Percentiles rank a stretch among this genome's conserved stretches.
Evolutionary conservation across 2,113 vertebrate genomes (phyloP).

Genomic region (Pycnonotus jocosus): DNA sequence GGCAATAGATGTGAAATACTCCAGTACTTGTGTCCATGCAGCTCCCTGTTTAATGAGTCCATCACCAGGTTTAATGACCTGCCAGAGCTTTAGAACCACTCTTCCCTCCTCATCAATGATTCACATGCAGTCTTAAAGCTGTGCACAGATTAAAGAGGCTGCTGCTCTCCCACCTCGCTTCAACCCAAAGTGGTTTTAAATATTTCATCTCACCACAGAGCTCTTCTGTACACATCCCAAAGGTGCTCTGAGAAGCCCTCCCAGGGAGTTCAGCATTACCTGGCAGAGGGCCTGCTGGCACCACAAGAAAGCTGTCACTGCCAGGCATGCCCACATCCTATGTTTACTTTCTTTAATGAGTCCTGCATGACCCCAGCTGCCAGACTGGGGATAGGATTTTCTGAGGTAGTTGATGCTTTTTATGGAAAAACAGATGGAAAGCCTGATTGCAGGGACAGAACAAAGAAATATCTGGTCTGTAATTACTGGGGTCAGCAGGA

Average conservation of each 20-base stretch:
- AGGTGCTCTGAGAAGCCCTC: background rate
- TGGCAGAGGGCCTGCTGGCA: conserved; percentile 23
- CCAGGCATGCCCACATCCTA: background rate
- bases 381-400: background rate
- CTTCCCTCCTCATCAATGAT: conserved; percentile 61
- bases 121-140: conserved; percentile 42
- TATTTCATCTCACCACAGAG: conserved; percentile 54
- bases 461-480: background rate
- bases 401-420: background rate
- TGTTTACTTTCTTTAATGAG: conserved; percentile 45
- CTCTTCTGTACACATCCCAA: conserved; percentile 39
- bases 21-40: background rate
- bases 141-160: conserved; percentile 52
- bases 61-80: conserved; percentile 51
- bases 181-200: conserved; percentile 49
- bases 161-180: conserved; percentile 12
- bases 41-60: conserved; percentile 39
- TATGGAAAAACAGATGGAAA: background rate
- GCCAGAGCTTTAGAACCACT: conserved; percentile 50
- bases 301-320: background rate
- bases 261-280: background rate
- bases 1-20: background rate
- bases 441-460: background rate
- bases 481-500: background rate
- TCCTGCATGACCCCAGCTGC: background rate